Conservation (phyloP, 2,113 vertebrate genomes). For the Mola mola region DNA sequence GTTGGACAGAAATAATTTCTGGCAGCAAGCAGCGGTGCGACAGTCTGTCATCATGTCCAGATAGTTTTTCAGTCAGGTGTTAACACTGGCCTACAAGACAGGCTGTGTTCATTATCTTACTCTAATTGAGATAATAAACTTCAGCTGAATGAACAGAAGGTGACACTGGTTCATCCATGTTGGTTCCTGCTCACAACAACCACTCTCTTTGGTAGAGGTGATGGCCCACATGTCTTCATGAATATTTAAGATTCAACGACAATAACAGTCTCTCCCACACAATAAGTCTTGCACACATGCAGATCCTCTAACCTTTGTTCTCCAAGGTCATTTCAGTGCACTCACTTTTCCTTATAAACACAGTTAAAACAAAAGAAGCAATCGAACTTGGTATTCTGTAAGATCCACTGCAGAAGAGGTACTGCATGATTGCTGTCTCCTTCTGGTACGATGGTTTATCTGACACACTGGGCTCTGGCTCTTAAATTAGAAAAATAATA, state of each 20-base stretch:
- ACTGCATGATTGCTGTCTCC: constrained; percentile 27
- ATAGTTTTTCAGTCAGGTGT: constrained; percentile 30
- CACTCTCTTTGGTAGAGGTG: constrained; percentile 3
- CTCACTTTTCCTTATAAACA: neutral
- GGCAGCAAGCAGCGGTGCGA: constrained; percentile 10
- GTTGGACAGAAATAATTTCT: constrained; percentile 28
- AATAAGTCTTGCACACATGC: neutral
- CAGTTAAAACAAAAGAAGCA: constrained; percentile 6
- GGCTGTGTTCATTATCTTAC: constrained; percentile 34
- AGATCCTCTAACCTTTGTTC: neutral
- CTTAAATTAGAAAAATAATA: constrained; percentile 73
- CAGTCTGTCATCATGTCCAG: constrained; percentile 40
- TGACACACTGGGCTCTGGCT: constrained; percentile 34
- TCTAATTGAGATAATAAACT: constrained; percentile 55
- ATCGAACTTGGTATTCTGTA: constrained; percentile 1
- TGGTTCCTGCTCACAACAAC: constrained; percentile 14
- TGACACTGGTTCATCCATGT: constrained; percentile 23
- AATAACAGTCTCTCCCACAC: neutral
- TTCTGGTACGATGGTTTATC: constrained; percentile 40
- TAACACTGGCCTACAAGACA: neutral
- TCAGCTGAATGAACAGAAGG: constrained; percentile 28
- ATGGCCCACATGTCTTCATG: constrained; percentile 28
- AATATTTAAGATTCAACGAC: constrained; percentile 32
- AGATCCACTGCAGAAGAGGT: constrained; percentile 18
- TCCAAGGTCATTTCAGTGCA: neutral